Evolutionary conservation across 2,113 vertebrate species (phyloP).

Genomic region (Salvelinus namaycush): DNA sequence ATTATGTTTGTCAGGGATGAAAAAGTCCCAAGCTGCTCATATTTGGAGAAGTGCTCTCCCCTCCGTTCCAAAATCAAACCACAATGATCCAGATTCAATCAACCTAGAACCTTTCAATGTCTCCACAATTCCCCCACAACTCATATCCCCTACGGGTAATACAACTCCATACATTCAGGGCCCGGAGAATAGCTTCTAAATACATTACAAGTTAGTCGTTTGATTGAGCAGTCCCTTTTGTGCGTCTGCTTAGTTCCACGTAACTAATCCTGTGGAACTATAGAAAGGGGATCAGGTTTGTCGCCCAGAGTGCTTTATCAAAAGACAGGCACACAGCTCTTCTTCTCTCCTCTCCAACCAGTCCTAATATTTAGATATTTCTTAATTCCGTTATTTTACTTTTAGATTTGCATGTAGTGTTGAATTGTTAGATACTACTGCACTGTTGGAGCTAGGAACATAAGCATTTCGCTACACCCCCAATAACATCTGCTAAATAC

Average conservation of each 20-base stretch:
- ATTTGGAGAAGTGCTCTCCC: slow-evolving; percentile 22
- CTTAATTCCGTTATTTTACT: no score
- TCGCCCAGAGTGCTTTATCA: slow-evolving; percentile 25
- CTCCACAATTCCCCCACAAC: not conserved
- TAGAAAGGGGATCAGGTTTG: slow-evolving; percentile 30
- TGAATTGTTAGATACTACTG: no score
- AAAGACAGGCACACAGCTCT: slow-evolving; percentile 16
- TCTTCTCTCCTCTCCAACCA: slow-evolving; percentile 6
- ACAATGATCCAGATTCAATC: not conserved
- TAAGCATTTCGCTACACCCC: no score
- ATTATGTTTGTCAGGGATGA: slow-evolving; percentile 60
- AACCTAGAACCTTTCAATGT: not conserved
- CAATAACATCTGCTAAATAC: no score
- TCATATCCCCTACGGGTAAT: not conserved
- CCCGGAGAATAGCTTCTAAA: not conserved
- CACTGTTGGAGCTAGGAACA: no score
- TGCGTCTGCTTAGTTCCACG: slow-evolving; percentile 45
- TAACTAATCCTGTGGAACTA: slow-evolving; percentile 53
- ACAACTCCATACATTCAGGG: not conserved
- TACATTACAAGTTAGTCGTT: not conserved
- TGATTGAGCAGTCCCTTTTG: slow-evolving; percentile 20
- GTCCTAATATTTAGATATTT: slow-evolving; percentile 13
- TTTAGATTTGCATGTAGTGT: no score
- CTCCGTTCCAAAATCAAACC: not conserved
- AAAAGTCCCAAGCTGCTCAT: slow-evolving; percentile 36